A percentile compares a stretch with the other conserved stretches of the same genome.
phyloP scores from a whole-genome alignment of 2,797 vertebrate species.

The Sebastes cheni region DNA sequence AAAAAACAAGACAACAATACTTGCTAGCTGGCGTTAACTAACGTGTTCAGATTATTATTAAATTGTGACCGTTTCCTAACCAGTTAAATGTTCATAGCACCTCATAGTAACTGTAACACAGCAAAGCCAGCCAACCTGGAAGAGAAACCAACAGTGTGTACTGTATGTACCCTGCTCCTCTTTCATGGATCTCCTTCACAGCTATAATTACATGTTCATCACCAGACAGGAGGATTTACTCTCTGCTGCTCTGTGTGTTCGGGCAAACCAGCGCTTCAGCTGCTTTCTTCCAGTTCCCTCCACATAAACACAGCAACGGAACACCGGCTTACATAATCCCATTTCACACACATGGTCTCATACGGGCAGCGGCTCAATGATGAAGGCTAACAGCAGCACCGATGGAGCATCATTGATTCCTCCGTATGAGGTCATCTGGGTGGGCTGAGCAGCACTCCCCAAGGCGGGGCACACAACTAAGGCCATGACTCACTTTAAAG shows the following conservation, averaged over 20 bases:
- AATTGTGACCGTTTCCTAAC: neutral
- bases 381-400: neutral
- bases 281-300: neutral
- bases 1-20: no score
- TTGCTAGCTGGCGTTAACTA: no score
- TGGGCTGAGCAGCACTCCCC: neutral
- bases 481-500: neutral
- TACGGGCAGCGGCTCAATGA: neutral
- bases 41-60: neutral
- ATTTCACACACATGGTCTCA: neutral
- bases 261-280: neutral
- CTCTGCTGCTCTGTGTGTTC: neutral
- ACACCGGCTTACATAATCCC: constrained; percentile 51
- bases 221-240: neutral
- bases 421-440: constrained; percentile 32
- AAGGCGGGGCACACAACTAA: neutral
- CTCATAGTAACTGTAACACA: neutral
- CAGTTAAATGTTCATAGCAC: neutral
- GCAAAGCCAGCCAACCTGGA: neutral
- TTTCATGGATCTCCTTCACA: constrained; percentile 8
- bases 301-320: constrained; percentile 13
- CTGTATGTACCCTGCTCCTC: neutral
- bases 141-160: neutral
- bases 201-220: neutral
- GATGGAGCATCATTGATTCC: constrained; percentile 39